A percentile compares a stretch with the other conserved stretches of the same genome.
phyloP scores from a whole-genome alignment of 1,140 invertebrate species.

The Saccostrea glomerata region DNA sequence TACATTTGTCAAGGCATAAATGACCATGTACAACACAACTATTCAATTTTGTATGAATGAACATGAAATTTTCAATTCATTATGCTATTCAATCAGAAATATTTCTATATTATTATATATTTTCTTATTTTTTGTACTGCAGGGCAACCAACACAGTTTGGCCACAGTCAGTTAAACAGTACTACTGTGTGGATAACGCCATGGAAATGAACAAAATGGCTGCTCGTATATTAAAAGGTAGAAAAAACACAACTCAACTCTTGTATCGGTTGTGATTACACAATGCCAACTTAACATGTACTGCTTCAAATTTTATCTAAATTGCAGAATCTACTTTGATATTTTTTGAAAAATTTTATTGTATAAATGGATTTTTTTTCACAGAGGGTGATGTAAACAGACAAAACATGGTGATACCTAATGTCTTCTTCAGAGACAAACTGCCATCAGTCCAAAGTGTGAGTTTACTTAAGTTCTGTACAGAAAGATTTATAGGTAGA shows the following conservation, averaged over 20 bases:
- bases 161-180: conserved; percentile 3
- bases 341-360: no score
- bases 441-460: not conserved
- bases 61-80: no score
- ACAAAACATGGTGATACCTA: conserved; percentile 10
- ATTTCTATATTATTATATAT: no score
- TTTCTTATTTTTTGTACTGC: not conserved
- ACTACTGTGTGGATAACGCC: conserved; percentile 9
- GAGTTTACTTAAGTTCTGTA: not conserved
- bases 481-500: no score
- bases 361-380: not conserved
- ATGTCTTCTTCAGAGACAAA: conserved; percentile 15
- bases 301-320: no score
- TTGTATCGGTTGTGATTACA: not conserved
- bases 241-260: not conserved
- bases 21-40: no score
- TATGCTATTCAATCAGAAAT: no score
- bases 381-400: conserved; percentile 1
- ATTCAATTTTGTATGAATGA: no score
- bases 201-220: conserved; percentile 27
- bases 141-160: conserved; percentile 14
- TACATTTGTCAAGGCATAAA: not conserved
- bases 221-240: not conserved
- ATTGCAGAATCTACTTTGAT: no score
- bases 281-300: not conserved